These are phyloP conservation scores for Ptilonorhynchus violaceus DNA, from an alignment of 2,113 vertebrate species.

Conservation along the genomic window DNA sequence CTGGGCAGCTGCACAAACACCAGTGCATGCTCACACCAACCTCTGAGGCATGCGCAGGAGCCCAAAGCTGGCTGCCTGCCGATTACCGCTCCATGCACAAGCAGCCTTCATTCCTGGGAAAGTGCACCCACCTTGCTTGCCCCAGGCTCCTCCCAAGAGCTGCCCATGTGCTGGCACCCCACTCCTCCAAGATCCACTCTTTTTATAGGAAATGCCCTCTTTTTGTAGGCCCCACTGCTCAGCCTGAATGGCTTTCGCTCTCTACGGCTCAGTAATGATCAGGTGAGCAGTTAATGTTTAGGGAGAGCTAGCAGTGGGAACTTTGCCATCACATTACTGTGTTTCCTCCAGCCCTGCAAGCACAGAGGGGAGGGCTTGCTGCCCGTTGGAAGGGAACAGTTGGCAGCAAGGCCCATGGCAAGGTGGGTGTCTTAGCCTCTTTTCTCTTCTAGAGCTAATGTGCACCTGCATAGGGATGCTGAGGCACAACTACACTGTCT, in stretches of 20 bases:
- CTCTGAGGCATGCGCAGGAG: neutral
- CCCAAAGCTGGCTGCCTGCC: neutral
- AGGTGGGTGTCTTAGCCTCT: neutral
- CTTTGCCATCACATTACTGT: neutral
- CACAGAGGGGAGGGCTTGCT: neutral
- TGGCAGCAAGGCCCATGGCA: neutral
- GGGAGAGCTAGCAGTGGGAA: neutral
- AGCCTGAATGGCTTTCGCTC: neutral
- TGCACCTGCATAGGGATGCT: neutral
- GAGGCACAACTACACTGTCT: neutral
- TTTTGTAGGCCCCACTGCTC: neutral
- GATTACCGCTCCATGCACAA: neutral
- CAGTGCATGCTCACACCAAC: neutral
- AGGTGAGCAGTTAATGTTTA: slow-evolving; percentile 50
- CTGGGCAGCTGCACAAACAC: slow-evolving; percentile 9
- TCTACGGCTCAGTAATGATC: neutral
- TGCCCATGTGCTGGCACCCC: neutral
- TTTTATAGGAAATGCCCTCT: neutral
- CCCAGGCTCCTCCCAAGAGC: neutral
- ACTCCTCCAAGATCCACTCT: neutral
- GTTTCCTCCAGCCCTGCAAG: neutral
- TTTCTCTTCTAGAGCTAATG: neutral
- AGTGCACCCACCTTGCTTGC: neutral
- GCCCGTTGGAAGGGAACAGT: too few relatives aligned
- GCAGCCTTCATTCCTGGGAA: neutral